Percentiles rank a stretch among this genome's conserved stretches.
Conservation (phyloP, 1,140 invertebrate species). For the Nasonia giraulti region DNA sequence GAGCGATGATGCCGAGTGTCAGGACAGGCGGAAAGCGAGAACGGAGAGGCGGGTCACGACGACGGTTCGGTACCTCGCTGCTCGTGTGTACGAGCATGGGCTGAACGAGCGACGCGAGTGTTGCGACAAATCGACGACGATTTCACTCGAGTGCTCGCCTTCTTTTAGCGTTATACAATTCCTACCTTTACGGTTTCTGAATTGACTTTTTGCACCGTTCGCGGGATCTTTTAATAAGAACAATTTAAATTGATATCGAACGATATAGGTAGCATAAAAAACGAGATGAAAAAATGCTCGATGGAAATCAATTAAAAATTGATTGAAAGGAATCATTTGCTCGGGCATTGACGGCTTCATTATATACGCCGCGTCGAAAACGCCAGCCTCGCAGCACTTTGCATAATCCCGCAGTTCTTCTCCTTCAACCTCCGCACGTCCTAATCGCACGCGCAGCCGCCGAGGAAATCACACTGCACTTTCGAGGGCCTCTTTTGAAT, state of each 20-base stretch:
- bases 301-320: no score
- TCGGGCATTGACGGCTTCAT: not conserved
- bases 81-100: not conserved
- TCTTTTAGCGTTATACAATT: not conserved
- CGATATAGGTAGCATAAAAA: no score
- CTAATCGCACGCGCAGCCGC: not conserved
- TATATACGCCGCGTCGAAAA: not conserved
- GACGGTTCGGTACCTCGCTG: not conserved
- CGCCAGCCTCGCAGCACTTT: not conserved
- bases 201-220: no score
- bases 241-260: no score
- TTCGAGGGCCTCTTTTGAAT: conserved; percentile 10
- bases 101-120: not conserved
- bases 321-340: not conserved
- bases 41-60: conserved; percentile 12
- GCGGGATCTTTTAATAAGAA: no score
- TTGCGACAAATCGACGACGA: conserved; percentile 33
- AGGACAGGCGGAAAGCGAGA: conserved; percentile 39
- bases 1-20: not conserved
- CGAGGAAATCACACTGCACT: not conserved
- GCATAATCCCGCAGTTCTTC: not conserved
- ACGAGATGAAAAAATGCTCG: no score
- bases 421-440: not conserved
- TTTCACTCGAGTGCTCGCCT: conserved; percentile 15
- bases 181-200: not conserved